phyloP scores from a whole-genome alignment of 2,113 vertebrate species.

The Catharus bicknelli region DNA sequence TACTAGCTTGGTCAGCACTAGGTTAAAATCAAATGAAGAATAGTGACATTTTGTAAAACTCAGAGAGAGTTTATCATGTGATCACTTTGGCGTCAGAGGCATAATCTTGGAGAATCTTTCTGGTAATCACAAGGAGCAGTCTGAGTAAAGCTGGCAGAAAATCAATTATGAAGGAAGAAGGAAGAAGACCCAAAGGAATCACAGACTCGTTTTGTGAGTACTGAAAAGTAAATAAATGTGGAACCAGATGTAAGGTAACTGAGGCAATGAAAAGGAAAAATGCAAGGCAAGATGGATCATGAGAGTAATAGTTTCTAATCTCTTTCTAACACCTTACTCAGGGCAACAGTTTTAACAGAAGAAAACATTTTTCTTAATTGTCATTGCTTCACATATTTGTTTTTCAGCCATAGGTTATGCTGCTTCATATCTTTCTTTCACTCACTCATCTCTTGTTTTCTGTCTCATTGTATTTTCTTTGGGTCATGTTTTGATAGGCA shows the following conservation, averaged over 20 bases:
- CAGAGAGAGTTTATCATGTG: background rate
- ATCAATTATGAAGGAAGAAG: background rate
- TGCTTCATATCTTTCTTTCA: background rate
- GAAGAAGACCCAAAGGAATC: background rate
- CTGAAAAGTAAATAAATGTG: background rate
- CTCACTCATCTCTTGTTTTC: background rate
- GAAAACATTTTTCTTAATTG: background rate
- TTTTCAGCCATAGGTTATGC: background rate
- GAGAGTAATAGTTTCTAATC: background rate
- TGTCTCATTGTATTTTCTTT: background rate
- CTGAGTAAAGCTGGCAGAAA: background rate
- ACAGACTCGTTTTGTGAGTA: background rate
- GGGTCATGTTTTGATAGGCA: background rate
- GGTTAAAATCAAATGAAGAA: background rate
- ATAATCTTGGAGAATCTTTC: background rate
- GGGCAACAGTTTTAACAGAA: background rate
- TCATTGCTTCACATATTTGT: background rate
- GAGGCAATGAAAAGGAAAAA: background rate
- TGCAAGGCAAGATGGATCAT: background rate
- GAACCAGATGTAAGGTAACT: background rate
- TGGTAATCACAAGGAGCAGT: background rate
- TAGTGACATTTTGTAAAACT: background rate
- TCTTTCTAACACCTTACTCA: background rate
- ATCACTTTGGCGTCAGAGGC: background rate
- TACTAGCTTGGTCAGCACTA: background rate